These are phyloP conservation scores for Oppia nitens DNA, from an alignment of 1,140 invertebrate genomes.

Conservation along the genomic window DNA sequence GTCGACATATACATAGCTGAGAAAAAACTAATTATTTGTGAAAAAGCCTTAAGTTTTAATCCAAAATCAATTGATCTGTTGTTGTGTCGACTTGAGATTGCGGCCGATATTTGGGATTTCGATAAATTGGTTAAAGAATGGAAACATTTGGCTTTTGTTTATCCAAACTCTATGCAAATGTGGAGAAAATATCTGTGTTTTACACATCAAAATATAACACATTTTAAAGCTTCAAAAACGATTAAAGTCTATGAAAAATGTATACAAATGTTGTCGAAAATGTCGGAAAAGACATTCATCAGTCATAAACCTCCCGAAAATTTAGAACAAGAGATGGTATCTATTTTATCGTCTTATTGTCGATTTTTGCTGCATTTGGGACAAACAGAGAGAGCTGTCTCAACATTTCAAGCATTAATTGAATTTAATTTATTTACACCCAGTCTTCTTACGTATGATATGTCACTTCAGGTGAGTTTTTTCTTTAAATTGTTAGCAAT, in stretches of 20 bases:
- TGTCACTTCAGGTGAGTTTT: constrained; percentile 11
- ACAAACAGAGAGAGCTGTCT: constrained; percentile 32
- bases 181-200: constrained; percentile 32
- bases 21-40: constrained; percentile 32
- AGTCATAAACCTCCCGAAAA: constrained; percentile 22
- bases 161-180: constrained; percentile 28
- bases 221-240: constrained; percentile 27
- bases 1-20: constrained; percentile 25
- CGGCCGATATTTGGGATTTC: constrained; percentile 26
- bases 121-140: constrained; percentile 29
- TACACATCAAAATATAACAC: constrained; percentile 27
- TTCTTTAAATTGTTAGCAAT: not conserved
- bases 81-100: constrained; percentile 26
- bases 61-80: constrained; percentile 28
- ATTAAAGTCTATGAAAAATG: constrained; percentile 27
- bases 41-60: constrained; percentile 32
- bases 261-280: constrained; percentile 24
- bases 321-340: constrained; percentile 23
- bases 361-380: constrained; percentile 29
- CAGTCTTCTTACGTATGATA: constrained; percentile 9
- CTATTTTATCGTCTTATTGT: constrained; percentile 29
- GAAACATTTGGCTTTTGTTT: constrained; percentile 30
- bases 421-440: constrained; percentile 35
- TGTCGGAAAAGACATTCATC: constrained; percentile 23
- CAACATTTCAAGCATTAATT: constrained; percentile 32